Evolutionary conservation across 2,888 invertebrate species (phyloP).

Genomic region (Pammene aurita): DNA sequence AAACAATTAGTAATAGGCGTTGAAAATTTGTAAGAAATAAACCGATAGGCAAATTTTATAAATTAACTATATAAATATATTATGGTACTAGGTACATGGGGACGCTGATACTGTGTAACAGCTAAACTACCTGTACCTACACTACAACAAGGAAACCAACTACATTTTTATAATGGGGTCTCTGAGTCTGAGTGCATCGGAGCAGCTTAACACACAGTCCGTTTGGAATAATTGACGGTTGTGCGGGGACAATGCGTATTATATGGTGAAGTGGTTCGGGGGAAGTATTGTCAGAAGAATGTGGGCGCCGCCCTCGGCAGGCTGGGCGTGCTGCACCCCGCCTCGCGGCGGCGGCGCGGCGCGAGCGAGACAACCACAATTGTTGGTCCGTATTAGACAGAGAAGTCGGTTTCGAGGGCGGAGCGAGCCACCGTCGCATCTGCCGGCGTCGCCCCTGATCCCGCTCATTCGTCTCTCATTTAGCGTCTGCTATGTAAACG

Average conservation of each 20-base stretch:
- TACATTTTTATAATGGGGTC: conserved; percentile 13
- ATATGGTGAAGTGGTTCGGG: conserved; percentile 39
- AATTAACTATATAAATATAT: no score
- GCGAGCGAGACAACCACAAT: conserved; percentile 47
- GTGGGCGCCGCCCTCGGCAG: conserved; percentile 35
- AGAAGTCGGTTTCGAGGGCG: conserved; percentile 56
- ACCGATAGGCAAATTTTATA: no score
- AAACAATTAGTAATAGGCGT: no score
- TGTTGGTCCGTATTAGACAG: conserved; percentile 47
- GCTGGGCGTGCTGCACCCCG: conserved; percentile 39
- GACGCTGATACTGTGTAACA: neutral
- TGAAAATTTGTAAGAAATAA: no score
- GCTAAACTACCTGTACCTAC: neutral
- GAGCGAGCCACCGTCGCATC: conserved; percentile 51
- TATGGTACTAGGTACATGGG: no score
- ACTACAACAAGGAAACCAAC: conserved; percentile 6
- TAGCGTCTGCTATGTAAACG: conserved; percentile 89
- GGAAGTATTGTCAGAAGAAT: conserved; percentile 25
- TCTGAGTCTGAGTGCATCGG: conserved; percentile 28
- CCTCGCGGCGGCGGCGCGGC: conserved; percentile 30
- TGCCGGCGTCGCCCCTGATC: conserved; percentile 66
- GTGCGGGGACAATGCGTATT: conserved; percentile 40
- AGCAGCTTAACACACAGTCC: conserved; percentile 33
- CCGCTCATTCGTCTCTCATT: conserved; percentile 80
- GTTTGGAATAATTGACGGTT: conserved; percentile 40